These are phyloP conservation scores for Tenebrosternarchus preto DNA, from an alignment of 2,113 vertebrate genomes.

Conservation along the genomic window DNA sequence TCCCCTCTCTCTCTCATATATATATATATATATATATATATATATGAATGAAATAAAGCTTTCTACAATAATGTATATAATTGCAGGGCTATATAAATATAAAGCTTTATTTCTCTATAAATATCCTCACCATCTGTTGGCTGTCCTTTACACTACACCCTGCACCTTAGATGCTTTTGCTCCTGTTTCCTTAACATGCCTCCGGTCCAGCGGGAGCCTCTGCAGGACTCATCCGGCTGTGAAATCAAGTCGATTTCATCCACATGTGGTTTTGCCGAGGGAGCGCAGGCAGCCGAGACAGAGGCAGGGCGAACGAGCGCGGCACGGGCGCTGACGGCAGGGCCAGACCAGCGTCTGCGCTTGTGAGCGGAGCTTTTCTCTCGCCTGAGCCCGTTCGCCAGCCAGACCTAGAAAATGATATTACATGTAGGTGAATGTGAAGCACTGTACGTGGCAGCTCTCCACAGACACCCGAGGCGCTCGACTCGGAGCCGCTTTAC, in stretches of 20 bases:
- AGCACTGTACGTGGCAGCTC: conserved; percentile 9
- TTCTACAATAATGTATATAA: no score
- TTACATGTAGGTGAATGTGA: conserved; percentile 22
- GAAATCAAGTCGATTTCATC: conserved; percentile 48
- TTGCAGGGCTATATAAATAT: no score
- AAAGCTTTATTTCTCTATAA: background rate
- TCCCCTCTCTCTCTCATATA: background rate
- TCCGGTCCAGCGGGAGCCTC: conserved; percentile 33
- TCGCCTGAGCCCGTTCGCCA: conserved; percentile 15
- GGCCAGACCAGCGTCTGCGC: conserved; percentile 42
- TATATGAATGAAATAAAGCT: no score
- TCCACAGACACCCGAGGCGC: background rate
- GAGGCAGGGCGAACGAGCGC: conserved; percentile 12
- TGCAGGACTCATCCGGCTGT: conserved; percentile 43
- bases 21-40: background rate
- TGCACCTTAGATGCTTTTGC: conserved; percentile 13
- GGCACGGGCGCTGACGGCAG: background rate
- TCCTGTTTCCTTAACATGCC: conserved; percentile 38
- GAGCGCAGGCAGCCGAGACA: conserved; percentile 5
- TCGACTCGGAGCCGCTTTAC: conserved; percentile 19
- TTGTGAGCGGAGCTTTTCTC: conserved; percentile 37
- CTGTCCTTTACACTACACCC: conserved; percentile 5
- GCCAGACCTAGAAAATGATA: conserved; percentile 39
- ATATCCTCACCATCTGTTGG: background rate
- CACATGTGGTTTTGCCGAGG: conserved; percentile 8